Evolutionary conservation across 2,797 vertebrate species (phyloP).

Genomic region (Peromyscus aztecus): DNA sequence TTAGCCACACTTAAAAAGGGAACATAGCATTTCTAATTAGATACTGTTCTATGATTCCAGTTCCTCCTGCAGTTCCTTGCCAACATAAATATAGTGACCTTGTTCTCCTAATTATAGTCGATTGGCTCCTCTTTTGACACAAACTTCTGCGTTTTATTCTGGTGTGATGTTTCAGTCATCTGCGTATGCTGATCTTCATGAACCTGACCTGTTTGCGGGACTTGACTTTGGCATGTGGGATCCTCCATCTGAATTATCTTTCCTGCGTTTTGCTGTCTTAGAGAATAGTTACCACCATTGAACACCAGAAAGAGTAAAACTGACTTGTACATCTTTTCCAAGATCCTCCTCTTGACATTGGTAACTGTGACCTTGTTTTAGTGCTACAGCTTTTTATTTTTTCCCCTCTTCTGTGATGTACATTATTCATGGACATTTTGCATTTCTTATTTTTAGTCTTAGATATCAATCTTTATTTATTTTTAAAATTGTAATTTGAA

Average conservation of each 20-base stretch:
- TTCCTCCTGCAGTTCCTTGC: background rate
- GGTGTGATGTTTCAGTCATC: background rate
- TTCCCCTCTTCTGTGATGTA: background rate
- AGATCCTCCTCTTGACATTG: background rate
- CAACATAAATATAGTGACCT: background rate
- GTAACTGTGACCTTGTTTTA: background rate
- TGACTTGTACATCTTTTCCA: background rate
- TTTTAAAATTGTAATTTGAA: background rate
- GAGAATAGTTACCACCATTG: background rate
- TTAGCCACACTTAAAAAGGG: background rate
- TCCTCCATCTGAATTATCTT: background rate
- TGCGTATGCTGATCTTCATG: background rate
- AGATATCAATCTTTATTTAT: background rate
- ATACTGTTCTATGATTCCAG: background rate
- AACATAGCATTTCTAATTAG: background rate
- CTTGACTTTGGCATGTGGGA: background rate
- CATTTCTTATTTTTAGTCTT: background rate
- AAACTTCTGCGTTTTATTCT: background rate
- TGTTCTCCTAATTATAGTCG: background rate
- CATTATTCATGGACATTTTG: background rate
- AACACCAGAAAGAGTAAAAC: background rate
- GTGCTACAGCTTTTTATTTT: background rate
- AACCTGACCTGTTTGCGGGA: background rate
- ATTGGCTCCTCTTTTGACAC: background rate
- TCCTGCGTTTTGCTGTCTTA: background rate